Conservation (phyloP, 2,113 vertebrate species). For the Mobula hypostoma region DNA sequence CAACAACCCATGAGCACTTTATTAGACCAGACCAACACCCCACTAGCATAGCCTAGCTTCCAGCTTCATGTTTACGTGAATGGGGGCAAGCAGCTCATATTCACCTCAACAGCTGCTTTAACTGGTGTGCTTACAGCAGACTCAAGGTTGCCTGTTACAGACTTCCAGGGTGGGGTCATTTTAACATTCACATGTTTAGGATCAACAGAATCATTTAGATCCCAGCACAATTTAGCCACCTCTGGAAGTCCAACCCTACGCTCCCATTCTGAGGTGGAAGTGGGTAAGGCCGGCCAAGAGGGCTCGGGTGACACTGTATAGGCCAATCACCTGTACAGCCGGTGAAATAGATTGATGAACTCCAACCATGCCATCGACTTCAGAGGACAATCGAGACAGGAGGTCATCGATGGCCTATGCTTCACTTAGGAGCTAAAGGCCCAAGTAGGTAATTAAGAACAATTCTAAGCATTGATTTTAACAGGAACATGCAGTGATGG, state of each 20-base stretch:
- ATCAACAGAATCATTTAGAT: not conserved
- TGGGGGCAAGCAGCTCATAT: not conserved
- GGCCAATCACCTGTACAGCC: too few species aligned
- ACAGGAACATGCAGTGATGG: not conserved
- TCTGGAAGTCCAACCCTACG: too few species aligned
- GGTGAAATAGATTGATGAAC: too few species aligned
- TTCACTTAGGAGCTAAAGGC: too few species aligned
- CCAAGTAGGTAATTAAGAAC: not conserved
- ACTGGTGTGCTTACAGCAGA: not conserved
- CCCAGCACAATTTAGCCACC: not conserved
- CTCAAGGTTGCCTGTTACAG: not conserved
- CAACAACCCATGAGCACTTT: not conserved
- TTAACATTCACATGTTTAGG: not conserved
- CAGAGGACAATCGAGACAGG: too few species aligned
- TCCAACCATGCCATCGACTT: too few species aligned
- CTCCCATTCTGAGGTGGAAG: too few species aligned
- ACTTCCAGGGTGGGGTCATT: not conserved
- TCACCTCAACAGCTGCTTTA: not conserved
- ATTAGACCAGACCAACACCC: not conserved
- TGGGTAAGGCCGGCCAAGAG: too few species aligned
- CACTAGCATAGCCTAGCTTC: not conserved
- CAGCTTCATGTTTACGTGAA: not conserved
- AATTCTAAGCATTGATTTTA: not conserved
- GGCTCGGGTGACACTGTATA: too few species aligned
- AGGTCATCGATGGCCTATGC: too few species aligned